These are phyloP conservation scores for Penaeus vannamei DNA, from an alignment of 1,140 invertebrate genomes.

Conservation along the genomic window DNA sequence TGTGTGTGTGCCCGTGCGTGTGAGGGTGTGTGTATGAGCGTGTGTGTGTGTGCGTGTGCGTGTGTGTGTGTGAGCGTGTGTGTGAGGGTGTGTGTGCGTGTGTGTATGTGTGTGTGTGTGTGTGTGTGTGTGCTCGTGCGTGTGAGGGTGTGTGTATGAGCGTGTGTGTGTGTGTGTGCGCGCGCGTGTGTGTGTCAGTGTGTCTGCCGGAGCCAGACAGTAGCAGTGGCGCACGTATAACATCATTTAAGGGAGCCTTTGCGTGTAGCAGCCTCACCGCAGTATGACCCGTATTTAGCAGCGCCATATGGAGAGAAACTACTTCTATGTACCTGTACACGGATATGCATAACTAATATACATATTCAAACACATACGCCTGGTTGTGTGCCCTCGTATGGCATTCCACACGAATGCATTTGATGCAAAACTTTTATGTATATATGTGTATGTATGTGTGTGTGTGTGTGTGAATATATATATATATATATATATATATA, in stretches of 20 bases:
- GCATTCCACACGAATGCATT: too few species aligned
- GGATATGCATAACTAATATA: background rate
- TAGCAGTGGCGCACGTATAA: too few species aligned
- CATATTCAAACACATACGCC: conserved; percentile 2
- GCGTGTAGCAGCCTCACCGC: too few species aligned
- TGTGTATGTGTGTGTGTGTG: conserved; percentile 19
- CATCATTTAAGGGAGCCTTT: too few species aligned
- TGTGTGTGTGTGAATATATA: too few species aligned
- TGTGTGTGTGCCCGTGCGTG: background rate
- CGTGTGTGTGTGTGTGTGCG: background rate
- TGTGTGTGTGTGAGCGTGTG: conserved; percentile 40
- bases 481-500: background rate
- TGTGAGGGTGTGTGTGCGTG: background rate
- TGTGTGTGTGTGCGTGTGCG: background rate
- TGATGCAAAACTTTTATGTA: background rate
- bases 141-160: background rate
- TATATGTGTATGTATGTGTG: background rate
- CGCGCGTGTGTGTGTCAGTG: too few species aligned
- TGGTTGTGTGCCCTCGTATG: background rate
- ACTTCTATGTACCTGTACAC: too few species aligned
- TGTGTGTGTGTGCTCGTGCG: background rate
- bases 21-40: background rate
- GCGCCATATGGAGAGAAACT: too few species aligned
- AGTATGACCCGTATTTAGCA: too few species aligned
- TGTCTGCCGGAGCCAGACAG: too few species aligned